phyloP scores from a whole-genome alignment of 2,113 vertebrate species.

The Pyrgilauda ruficollis region DNA sequence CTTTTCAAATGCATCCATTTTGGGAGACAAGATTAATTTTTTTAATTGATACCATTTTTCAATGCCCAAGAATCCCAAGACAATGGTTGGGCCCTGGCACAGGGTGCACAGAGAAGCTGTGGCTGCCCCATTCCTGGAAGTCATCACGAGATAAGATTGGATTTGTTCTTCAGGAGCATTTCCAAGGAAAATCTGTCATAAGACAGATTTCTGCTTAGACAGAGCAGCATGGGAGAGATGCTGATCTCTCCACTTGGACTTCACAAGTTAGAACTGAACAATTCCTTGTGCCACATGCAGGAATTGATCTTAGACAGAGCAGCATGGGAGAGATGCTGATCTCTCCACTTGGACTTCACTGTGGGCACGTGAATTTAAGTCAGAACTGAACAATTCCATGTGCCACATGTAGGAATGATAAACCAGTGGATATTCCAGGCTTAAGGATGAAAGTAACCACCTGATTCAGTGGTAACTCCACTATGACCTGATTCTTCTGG shows the following conservation, averaged over 20 bases:
- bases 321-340: not conserved
- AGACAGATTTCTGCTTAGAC: not conserved
- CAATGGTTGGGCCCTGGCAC: not conserved
- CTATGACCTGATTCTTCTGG: not conserved
- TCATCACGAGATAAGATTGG: too few relatives aligned
- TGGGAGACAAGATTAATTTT: too few relatives aligned
- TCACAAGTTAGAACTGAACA: not conserved
- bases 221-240: not conserved
- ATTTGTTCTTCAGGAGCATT: not conserved
- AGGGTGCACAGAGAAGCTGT: not conserved
- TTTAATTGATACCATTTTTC: not conserved
- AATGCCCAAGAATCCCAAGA: not conserved
- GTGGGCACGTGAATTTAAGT: too few relatives aligned
- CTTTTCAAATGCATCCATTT: not conserved
- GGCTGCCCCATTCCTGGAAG: not conserved
- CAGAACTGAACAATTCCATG: not conserved
- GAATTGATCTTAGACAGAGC: not conserved
- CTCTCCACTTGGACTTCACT: not conserved
- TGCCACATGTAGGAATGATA: not conserved
- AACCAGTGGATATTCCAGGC: not conserved
- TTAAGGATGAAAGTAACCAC: not conserved
- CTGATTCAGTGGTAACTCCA: not conserved
- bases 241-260: not conserved
- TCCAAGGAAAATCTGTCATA: not conserved
- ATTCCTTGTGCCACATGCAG: not conserved